phyloP scores from a whole-genome alignment of 2,888 invertebrate species.

The Pandemis corylana region DNA sequence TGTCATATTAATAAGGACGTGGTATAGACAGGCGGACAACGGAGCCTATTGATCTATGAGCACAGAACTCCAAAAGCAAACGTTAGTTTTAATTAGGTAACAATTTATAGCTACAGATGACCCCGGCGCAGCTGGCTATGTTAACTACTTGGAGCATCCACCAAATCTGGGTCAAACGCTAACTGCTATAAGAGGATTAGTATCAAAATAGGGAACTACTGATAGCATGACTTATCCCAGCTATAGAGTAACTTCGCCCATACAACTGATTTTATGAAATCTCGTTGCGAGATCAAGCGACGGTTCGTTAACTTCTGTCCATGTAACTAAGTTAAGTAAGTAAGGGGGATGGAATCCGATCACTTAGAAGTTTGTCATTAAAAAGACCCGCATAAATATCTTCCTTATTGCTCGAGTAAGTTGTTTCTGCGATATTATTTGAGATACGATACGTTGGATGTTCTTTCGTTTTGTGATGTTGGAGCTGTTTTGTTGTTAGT shows the following conservation, averaged over 20 bases:
- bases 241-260: constrained; percentile 61
- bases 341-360: constrained; percentile 56
- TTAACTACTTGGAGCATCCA: neutral
- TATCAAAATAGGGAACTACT: constrained; percentile 15
- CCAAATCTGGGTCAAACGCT: constrained; percentile 30
- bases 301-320: constrained; percentile 70
- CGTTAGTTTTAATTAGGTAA: too few relatives aligned
- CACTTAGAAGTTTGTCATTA: constrained; percentile 48
- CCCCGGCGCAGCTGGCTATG: neutral
- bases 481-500: neutral
- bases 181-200: constrained; percentile 23
- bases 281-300: constrained; percentile 59
- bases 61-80: too few relatives aligned
- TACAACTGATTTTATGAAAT: constrained; percentile 66
- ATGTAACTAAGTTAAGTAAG: constrained; percentile 65
- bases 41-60: too few relatives aligned
- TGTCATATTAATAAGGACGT: too few relatives aligned
- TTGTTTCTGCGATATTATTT: constrained; percentile 20
- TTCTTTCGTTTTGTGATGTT: constrained; percentile 8
- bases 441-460: constrained; percentile 16
- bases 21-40: too few relatives aligned
- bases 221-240: constrained; percentile 43
- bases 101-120: neutral
- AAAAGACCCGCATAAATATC: constrained; percentile 44
- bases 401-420: constrained; percentile 31